Percentiles rank a stretch among this genome's conserved stretches.
Evolutionary conservation across 2,797 vertebrate species (phyloP).

Genomic region (Dipus sagitta): DNA sequence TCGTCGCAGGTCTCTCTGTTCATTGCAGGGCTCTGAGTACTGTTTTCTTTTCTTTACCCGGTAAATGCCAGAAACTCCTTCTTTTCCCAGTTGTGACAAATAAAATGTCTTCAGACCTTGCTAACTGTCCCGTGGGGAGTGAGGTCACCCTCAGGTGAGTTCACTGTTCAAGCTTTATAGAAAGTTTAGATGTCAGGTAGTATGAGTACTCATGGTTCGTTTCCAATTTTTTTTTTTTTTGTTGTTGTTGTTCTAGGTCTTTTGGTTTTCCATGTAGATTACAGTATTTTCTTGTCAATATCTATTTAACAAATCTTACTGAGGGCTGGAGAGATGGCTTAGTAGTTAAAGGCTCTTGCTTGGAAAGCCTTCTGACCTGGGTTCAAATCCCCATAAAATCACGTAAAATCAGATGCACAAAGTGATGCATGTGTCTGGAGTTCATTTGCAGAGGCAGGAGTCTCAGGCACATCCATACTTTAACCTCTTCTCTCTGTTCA

Average conservation of each 20-base stretch:
- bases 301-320: too few species aligned
- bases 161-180: neutral
- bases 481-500: too few species aligned
- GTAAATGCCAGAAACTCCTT: neutral
- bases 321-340: too few species aligned
- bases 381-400: too few species aligned
- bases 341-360: too few species aligned
- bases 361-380: too few species aligned
- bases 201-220: neutral
- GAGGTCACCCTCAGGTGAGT: neutral
- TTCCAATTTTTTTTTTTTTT: neutral
- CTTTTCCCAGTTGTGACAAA: neutral
- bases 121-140: neutral
- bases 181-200: neutral
- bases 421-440: too few species aligned
- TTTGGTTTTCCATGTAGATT: conserved; percentile 45
- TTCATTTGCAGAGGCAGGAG: too few species aligned
- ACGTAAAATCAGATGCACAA: too few species aligned
- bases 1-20: neutral
- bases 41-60: neutral
- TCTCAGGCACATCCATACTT: too few species aligned
- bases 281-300: conserved; percentile 30
- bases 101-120: neutral
- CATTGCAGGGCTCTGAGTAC: neutral
- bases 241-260: conserved; percentile 19